Percentiles rank a stretch among this genome's conserved stretches.
Evolutionary conservation across 1,140 invertebrate species (phyloP).

Genomic region (Megathymus violae): DNA sequence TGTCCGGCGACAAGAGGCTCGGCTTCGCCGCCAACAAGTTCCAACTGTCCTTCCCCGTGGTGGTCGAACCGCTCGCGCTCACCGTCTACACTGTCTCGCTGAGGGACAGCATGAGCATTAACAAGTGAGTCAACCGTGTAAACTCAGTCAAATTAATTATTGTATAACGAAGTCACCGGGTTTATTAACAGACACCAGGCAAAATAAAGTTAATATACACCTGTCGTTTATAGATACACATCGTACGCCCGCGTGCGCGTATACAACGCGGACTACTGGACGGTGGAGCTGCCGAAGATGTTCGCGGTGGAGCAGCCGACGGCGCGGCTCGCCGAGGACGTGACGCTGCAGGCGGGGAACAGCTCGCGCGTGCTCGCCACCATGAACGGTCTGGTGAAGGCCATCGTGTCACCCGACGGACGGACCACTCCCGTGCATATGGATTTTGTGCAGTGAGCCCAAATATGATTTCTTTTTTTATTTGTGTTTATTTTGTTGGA

Average conservation of each 20-base stretch:
- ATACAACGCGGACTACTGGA: slow-evolving; percentile 74
- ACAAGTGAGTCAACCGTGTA: too few species aligned
- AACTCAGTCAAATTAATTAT: too few species aligned
- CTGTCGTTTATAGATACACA: slow-evolving; percentile 74
- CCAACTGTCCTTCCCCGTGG: slow-evolving; percentile 75
- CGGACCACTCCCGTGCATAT: slow-evolving; percentile 62
- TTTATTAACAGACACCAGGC: too few species aligned
- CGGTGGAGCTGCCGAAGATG: slow-evolving; percentile 67
- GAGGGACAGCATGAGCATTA: slow-evolving; percentile 63
- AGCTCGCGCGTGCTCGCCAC: slow-evolving; percentile 51
- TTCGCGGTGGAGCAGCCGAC: slow-evolving; percentile 62
- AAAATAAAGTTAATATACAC: too few species aligned
- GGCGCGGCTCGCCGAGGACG: slow-evolving; percentile 53
- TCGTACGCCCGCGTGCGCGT: slow-evolving; percentile 63
- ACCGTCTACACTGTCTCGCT: slow-evolving; percentile 64
- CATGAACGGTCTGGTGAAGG: slow-evolving; percentile 60
- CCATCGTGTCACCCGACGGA: slow-evolving; percentile 53
- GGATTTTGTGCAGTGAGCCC: slow-evolving; percentile 76
- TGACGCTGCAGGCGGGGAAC: slow-evolving; percentile 58
- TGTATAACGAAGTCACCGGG: too few species aligned
- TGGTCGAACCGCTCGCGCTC: slow-evolving; percentile 64
- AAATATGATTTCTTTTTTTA: too few species aligned
- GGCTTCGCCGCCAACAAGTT: slow-evolving; percentile 70
- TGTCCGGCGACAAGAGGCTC: slow-evolving; percentile 57
- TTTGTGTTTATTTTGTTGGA: neutral